phyloP scores from a whole-genome alignment of 2,113 vertebrate genomes.

The Aldabrachelys gigantea region DNA sequence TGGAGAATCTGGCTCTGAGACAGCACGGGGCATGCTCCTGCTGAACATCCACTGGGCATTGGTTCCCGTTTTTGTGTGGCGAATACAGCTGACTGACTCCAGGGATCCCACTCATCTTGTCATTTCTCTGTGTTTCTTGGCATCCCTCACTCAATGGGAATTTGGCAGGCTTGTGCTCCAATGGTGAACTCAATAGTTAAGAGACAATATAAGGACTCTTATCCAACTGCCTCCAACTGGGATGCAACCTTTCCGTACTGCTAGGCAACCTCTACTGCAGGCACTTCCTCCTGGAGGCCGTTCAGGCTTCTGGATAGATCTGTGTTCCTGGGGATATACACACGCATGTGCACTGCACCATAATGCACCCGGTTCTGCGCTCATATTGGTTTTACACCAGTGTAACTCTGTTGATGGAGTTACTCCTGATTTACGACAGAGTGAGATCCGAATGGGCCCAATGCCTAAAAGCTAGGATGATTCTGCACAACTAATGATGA shows the following conservation, averaged over 20 bases:
- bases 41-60: background rate
- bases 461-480: background rate
- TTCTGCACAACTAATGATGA: background rate
- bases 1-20: background rate
- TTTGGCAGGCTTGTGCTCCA: background rate
- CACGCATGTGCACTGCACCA: background rate
- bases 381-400: background rate
- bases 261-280: background rate
- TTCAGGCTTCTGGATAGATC: background rate
- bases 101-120: background rate
- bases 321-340: background rate
- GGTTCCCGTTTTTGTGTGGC: background rate
- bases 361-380: background rate
- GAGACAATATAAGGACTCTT: background rate
- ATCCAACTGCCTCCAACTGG: background rate
- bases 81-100: background rate
- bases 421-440: background rate
- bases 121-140: background rate
- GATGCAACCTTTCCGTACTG: background rate
- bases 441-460: background rate
- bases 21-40: background rate
- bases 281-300: background rate
- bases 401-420: background rate
- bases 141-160: background rate
- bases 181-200: background rate